Percentiles rank a stretch among this genome's conserved stretches.
Conservation (phyloP, 2,113 vertebrate genomes). For the Peucedramus taeniatus region DNA sequence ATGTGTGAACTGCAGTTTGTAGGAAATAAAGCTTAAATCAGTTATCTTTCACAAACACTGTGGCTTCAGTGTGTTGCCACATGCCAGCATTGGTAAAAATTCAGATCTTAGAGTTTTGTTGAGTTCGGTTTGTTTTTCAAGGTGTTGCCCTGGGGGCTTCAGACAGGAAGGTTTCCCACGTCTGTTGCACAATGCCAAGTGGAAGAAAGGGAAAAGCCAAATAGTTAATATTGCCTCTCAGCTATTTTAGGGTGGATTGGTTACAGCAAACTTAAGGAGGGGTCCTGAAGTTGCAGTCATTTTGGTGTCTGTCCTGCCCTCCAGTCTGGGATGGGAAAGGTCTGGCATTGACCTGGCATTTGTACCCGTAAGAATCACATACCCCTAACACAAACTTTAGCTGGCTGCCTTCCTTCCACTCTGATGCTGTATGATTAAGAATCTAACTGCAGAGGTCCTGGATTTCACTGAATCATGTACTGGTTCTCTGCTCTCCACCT, state of each 20-base stretch:
- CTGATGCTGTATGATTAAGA: neutral
- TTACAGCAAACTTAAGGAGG: neutral
- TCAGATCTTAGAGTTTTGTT: neutral
- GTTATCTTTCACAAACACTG: neutral
- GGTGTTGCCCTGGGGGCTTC: neutral
- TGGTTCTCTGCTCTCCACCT: neutral
- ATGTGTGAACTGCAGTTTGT: neutral
- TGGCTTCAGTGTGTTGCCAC: neutral
- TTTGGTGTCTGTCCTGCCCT: neutral
- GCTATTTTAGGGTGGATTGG: neutral
- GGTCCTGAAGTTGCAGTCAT: neutral
- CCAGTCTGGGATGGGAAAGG: fast-evolving
- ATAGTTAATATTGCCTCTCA: neutral
- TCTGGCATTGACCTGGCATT: neutral
- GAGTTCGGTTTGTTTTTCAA: neutral
- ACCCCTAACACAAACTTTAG: neutral
- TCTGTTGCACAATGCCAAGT: neutral
- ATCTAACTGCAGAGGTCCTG: neutral
- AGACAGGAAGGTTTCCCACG: neutral
- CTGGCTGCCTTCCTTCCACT: neutral
- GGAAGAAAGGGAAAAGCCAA: neutral
- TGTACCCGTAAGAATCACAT: neutral
- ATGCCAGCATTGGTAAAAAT: neutral
- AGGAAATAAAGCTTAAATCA: neutral
- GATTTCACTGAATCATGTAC: neutral